Conservation (phyloP, 2,113 vertebrate genomes). For the Callospermophilus lateralis region DNA sequence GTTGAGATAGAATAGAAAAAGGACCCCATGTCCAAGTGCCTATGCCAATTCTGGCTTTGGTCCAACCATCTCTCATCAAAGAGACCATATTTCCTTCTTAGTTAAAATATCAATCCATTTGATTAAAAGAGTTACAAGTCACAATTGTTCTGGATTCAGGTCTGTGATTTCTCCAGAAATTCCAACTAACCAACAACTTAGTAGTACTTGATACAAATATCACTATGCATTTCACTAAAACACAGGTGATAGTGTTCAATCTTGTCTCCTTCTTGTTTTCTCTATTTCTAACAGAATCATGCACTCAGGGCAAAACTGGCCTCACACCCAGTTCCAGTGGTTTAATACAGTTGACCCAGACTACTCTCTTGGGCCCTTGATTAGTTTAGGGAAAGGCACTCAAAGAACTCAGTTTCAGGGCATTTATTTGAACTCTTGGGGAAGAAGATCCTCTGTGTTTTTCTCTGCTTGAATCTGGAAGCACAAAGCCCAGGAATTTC, state of each 20-base stretch:
- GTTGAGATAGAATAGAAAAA: background rate
- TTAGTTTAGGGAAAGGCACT: background rate
- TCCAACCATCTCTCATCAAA: background rate
- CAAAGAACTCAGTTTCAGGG: background rate
- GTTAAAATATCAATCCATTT: background rate
- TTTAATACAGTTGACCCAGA: background rate
- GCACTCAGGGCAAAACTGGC: background rate
- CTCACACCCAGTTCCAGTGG: background rate
- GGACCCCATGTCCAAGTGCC: background rate
- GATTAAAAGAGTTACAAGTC: slow-evolving; percentile 41
- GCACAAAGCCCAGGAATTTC: slow-evolving; percentile 22
- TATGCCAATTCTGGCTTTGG: slow-evolving; percentile 1
- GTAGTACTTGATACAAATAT: background rate
- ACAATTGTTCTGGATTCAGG: slow-evolving; percentile 14
- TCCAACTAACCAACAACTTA: background rate
- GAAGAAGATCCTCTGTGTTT: background rate
- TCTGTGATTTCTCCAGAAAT: slow-evolving; percentile 24
- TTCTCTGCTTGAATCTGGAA: slow-evolving; percentile 58
- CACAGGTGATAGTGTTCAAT: background rate
- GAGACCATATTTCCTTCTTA: background rate
- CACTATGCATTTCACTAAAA: background rate
- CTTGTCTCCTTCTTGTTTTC: slow-evolving; percentile 10
- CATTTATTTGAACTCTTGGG: slow-evolving; percentile 28
- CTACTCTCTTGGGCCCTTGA: background rate
- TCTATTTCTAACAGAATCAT: slow-evolving; percentile 28